Base-by-base conservation (phyloP, 2,888 invertebrate species). In the Ornithoptera alexandrae region DNA sequence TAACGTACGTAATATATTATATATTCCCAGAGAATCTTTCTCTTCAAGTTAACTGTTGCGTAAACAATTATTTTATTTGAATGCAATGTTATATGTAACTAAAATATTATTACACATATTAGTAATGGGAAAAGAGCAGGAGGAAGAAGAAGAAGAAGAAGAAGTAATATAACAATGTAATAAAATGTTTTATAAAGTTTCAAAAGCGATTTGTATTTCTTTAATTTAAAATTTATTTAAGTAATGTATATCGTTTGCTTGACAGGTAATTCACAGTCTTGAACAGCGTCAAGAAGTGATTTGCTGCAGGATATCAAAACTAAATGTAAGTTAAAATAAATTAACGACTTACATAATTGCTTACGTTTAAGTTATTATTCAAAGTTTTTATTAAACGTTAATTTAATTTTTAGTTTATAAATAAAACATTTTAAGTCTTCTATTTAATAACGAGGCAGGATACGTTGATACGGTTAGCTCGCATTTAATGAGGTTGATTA, bases 221-320 rank as follows among this genome's bases (percentile, higher is more conserved):
- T 50, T 50, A 50, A 17, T 50, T 50, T 18, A 15, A 50, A 17
- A 50, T 18, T 50, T 22, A 20, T 15, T 15, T 20, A 15, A 36
- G 6, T 22, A 22, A 30, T 0, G 22, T 12, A 12, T 68, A 61
- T 65, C 66, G 71, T 68, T 73, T 70, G 76, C 73, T 69, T 87
- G 85, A 56, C 85, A 91, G 91, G 88, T 90, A 90, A 84, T 83
- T 86, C 90, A 87, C 88, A 85, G 78, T 84, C 90, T 90, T 91
- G 88, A 74, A 75, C 62, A 67, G 66, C 57, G 68, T 77, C 87
- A 90, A 91, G 90, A 84, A 84, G 86, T 90, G 89, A 85, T 81
- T 83, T 88, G 78, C 87, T 81, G 81, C 73, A 78, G 81, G 77
- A 79, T 73, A 74, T 71, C 64, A 42, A 61, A 65, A 65, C 62